Conservation (phyloP, 2,797 vertebrate species). For the Euthynnus affinis region DNA sequence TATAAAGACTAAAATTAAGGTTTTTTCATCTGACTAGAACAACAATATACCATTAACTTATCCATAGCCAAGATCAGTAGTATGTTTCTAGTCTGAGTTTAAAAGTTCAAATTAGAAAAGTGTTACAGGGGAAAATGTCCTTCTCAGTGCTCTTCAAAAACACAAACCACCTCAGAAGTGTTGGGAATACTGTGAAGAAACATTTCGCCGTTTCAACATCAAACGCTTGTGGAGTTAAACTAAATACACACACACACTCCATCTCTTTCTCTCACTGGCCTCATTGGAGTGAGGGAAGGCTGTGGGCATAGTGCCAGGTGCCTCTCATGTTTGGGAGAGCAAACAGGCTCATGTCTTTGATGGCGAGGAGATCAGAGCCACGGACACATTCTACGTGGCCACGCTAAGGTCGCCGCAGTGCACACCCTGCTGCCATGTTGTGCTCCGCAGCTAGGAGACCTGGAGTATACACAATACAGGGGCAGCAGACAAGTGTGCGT, state of each 20-base stretch:
- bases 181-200: slow-evolving; percentile 50
- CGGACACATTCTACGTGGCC: slow-evolving; percentile 78
- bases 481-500: slow-evolving; percentile 49
- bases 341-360: slow-evolving; percentile 81
- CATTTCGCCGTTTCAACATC: slow-evolving; percentile 56
- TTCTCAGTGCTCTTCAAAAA: slow-evolving; percentile 37
- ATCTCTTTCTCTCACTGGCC: slow-evolving; percentile 41
- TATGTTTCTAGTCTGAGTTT: slow-evolving; percentile 18
- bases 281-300: slow-evolving; percentile 60
- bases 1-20: not conserved
- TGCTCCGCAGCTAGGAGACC: slow-evolving; percentile 83
- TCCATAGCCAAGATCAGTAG: not conserved
- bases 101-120: slow-evolving; percentile 44
- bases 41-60: not conserved
- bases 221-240: slow-evolving; percentile 49
- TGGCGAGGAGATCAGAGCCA: slow-evolving; percentile 79
- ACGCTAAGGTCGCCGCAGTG: slow-evolving; percentile 75
- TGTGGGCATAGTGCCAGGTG: slow-evolving; percentile 71
- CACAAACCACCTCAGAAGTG: slow-evolving; percentile 52
- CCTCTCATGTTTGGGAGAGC: slow-evolving; percentile 80
- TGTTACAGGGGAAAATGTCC: slow-evolving; percentile 4
- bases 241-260: slow-evolving; percentile 43
- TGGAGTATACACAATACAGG: slow-evolving; percentile 57
- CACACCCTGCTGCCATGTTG: slow-evolving; percentile 78
- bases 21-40: not conserved